Evolutionary conservation across 2,888 invertebrate species (phyloP).

Genomic region (Himalopsyche tibetana): DNA sequence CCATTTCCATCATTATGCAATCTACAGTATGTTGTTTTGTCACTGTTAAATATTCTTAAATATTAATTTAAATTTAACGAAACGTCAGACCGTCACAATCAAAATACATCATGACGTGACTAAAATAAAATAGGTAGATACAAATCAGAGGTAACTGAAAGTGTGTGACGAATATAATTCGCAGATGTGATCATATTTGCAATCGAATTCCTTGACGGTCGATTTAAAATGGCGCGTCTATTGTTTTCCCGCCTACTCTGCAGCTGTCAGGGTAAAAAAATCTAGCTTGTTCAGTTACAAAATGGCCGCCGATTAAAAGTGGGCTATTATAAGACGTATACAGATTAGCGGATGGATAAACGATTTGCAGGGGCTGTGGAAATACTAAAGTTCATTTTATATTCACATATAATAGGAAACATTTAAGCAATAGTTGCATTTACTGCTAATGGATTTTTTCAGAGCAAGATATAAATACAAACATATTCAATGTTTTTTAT

Average conservation of each 20-base stretch:
- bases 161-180: constrained; percentile 33
- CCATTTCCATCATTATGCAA: too few species aligned
- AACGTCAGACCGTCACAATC: neutral
- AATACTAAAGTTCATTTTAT: too few species aligned
- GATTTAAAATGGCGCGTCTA: constrained; percentile 28
- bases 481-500: too few species aligned
- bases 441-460: too few species aligned
- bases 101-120: neutral
- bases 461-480: too few species aligned
- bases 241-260: constrained; percentile 40
- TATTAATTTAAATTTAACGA: too few species aligned
- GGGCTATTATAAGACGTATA: neutral
- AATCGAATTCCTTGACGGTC: constrained; percentile 38
- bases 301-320: constrained; percentile 32
- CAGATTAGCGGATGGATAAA: constrained; percentile 4
- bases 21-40: too few species aligned
- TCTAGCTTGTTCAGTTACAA: neutral
- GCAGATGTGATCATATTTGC: neutral
- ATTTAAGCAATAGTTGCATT: too few species aligned
- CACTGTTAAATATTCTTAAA: too few species aligned
- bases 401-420: too few species aligned
- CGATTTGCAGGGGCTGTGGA: too few species aligned
- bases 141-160: neutral
- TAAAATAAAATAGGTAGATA: neutral
- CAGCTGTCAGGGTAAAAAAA: constrained; percentile 9